A percentile compares a stretch with the other conserved stretches of the same genome.
phyloP scores from a whole-genome alignment of 2,888 invertebrate genomes.

The Panzeria rudis region DNA sequence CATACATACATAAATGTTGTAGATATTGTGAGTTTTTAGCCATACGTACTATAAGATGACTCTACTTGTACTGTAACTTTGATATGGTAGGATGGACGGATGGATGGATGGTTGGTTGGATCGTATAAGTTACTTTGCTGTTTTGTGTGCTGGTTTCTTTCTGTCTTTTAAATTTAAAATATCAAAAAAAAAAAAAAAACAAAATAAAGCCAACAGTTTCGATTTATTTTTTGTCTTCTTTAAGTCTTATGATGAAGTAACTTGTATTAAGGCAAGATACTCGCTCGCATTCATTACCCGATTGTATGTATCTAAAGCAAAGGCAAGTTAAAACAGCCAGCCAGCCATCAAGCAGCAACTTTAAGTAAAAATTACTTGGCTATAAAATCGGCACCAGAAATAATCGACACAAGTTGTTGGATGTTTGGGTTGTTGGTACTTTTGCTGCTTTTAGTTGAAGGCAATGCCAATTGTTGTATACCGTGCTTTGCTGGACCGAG shows the following conservation, averaged over 20 bases:
- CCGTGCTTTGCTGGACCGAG: conserved; percentile 68
- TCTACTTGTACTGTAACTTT: conserved; percentile 21
- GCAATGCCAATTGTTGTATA: conserved; percentile 57
- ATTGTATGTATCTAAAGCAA: conserved; percentile 28
- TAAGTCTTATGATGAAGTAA: conserved; percentile 69
- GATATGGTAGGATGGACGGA: conserved; percentile 53
- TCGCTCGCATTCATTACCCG: conserved; percentile 23
- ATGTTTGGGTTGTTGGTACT: conserved; percentile 74
- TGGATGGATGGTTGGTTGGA: conserved; percentile 51
- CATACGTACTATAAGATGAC: conserved; percentile 49
- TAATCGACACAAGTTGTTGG: conserved; percentile 69
- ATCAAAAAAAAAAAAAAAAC: conserved; percentile 48
- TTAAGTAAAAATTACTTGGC: conserved; percentile 44
- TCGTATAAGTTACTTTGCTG: conserved; percentile 42
- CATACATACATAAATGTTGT: not conserved
- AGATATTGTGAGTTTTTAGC: conserved; percentile 18
- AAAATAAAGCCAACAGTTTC: conserved; percentile 48
- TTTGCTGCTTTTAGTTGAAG: conserved; percentile 67
- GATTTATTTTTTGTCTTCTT: conserved; percentile 48
- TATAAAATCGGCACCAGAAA: conserved; percentile 52
- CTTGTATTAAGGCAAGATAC: conserved; percentile 53
- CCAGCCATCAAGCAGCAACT: conserved; percentile 41
- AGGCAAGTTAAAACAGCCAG: conserved; percentile 33
- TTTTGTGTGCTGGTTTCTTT: conserved; percentile 41
- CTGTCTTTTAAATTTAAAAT: conserved; percentile 43